Percentiles rank a stretch among this genome's conserved stretches.
Conservation (phyloP, 2,113 vertebrate genomes). For the Amia ocellicauda region DNA sequence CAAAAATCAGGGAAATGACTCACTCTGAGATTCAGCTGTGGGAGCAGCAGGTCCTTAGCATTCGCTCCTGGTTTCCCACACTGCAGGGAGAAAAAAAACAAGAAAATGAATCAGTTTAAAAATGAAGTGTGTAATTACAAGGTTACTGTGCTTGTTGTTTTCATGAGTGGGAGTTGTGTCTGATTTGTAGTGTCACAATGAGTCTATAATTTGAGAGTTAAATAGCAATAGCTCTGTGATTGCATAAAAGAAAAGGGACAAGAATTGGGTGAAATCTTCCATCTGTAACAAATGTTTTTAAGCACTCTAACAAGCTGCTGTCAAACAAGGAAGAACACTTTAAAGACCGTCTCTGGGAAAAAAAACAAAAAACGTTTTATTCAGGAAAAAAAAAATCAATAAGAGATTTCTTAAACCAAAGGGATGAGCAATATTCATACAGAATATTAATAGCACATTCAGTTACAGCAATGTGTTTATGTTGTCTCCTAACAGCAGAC, state of each 20-base stretch:
- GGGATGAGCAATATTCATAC: no score
- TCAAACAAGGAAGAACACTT: no score
- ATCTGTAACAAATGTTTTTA: neutral
- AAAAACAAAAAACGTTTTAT: neutral
- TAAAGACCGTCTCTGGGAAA: neutral
- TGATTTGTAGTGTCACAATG: neutral
- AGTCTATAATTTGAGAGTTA: conserved; percentile 3
- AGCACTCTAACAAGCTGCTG: no score
- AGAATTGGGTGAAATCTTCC: neutral
- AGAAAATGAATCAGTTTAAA: neutral
- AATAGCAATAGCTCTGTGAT: neutral
- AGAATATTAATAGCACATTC: no score
- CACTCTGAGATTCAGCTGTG: neutral
- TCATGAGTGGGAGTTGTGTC: neutral
- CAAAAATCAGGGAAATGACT: conserved; percentile 4
- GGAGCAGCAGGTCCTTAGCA: neutral
- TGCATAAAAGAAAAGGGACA: neutral
- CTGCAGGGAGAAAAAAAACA: neutral
- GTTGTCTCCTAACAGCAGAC: no score
- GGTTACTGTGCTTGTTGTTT: neutral
- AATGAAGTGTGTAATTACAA: conserved; percentile 8
- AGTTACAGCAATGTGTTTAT: no score
- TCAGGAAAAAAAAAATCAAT: neutral
- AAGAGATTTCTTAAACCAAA: no score
- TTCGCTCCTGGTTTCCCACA: neutral